phyloP scores from a whole-genome alignment of 2,797 vertebrate species.

The Acridotheres tristis region DNA sequence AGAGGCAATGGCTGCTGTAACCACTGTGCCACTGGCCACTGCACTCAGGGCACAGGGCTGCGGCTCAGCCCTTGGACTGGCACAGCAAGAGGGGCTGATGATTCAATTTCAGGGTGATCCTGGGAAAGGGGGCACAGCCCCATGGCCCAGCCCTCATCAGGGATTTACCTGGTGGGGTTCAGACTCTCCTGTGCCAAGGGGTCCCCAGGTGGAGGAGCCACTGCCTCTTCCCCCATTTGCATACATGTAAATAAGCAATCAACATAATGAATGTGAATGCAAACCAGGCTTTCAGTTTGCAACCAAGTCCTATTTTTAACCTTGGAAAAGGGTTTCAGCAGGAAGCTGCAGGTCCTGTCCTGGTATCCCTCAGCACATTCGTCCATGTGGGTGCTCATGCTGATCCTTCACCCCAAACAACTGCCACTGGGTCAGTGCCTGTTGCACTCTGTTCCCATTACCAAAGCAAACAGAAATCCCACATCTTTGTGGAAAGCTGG shows the following conservation, averaged over 20 bases:
- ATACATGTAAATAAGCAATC: constrained; percentile 58
- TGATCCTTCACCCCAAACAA: rapidly evolving
- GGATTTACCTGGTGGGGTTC: not conserved
- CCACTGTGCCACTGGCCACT: rapidly evolving
- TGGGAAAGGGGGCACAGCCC: not conserved
- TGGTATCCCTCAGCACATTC: rapidly evolving
- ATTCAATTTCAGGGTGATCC: not conserved
- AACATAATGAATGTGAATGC: constrained; percentile 18
- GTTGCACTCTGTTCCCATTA: rapidly evolving
- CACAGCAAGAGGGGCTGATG: rapidly evolving
- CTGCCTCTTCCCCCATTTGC: not conserved
- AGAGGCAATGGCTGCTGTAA: not conserved
- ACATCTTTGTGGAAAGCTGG: not conserved
- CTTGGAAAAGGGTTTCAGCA: not conserved
- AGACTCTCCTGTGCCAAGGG: not conserved
- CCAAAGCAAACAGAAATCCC: not conserved
- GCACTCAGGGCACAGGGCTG: rapidly evolving
- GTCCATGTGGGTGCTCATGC: rapidly evolving
- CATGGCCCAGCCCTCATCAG: rapidly evolving
- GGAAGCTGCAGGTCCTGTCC: not conserved
- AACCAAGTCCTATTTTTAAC: constrained; percentile 36
- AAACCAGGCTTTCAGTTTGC: constrained; percentile 22
- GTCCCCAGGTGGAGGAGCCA: not conserved
- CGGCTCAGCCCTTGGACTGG: rapidly evolving
- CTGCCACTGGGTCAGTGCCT: not conserved